Conservation (phyloP, 2,888 invertebrate genomes). For the Drosophila borealis region DNA sequence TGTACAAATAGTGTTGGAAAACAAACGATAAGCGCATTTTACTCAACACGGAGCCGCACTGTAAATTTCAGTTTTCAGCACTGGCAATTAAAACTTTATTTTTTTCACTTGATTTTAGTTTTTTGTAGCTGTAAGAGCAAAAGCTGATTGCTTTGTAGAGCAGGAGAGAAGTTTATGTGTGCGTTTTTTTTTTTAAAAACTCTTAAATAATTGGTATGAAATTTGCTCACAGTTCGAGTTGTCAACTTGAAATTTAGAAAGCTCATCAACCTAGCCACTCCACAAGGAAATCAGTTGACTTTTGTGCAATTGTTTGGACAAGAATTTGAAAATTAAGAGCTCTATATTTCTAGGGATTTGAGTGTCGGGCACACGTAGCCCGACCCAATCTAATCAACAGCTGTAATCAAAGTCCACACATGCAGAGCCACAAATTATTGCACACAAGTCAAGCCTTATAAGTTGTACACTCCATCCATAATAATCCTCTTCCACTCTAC, state of each 20-base stretch:
- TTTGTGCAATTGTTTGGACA: background rate
- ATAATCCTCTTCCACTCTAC: constrained; percentile 38
- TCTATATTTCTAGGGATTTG: background rate
- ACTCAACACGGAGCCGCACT: no score
- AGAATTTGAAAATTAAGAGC: background rate
- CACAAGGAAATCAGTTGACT: constrained; percentile 24
- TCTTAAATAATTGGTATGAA: no score
- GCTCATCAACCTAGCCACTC: constrained; percentile 7
- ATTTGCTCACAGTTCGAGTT: no score
- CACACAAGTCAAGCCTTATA: constrained; percentile 66
- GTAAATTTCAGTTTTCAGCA: background rate
- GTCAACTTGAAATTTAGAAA: background rate
- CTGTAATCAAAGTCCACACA: constrained; percentile 55
- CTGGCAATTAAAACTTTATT: background rate
- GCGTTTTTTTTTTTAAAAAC: no score
- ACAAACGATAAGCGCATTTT: no score
- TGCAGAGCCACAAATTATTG: constrained; percentile 10
- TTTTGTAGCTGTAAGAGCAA: background rate
- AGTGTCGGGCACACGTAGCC: constrained; percentile 1
- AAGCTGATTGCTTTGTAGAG: background rate
- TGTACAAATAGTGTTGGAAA: background rate
- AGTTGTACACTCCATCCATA: constrained; percentile 57
- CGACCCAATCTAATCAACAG: constrained; percentile 47
- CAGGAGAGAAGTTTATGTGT: background rate
- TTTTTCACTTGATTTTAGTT: no score